Evolutionary conservation across 2,113 vertebrate genomes (phyloP), one percentile per base, ranked within the genome.

Genomic region (Trematomus loennbergii): DNA sequence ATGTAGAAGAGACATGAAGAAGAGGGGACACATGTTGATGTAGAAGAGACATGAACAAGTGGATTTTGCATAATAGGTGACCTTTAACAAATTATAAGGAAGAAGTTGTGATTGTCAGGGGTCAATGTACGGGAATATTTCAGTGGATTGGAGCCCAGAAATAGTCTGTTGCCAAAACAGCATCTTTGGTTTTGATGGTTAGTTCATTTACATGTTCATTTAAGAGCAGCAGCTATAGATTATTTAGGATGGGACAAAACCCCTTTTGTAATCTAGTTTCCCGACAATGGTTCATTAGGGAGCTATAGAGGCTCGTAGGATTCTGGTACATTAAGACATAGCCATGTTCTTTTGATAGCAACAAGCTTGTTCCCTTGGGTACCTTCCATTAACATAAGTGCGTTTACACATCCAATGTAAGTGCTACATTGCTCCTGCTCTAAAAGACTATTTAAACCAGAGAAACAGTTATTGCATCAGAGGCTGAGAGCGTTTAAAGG

Each of bases 401-500:
- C 66, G 36, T 9, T 29, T 36, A 12, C 15, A 76, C 67, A 49
- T 65, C n/a, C 52, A 50, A 69, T 57, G 9, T 69, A 55, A 81
- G 64, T 57, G 50, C 22, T 64, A 33, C 45, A 52, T 76, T n/a
- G n/a, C n/a, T 54, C 29, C 33, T 53, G 54, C 60, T 53, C 33
- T 48, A 46, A 60, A 77, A 60, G 48, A 6, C 60, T 53, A 50
- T 86, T 82, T 75, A 72, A 74, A 49, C 46, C 22, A 60, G 8
- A 22, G 55, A 63, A 72, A 29, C 25, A 10, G 22, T 67, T 63
- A 63, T 86, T 83, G 66, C 72, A 49, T 43, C 20, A 17, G 43
- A 75, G 60, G 65, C 65, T 0, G 17, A 46, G 46, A 52, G 53
- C 53, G 49, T 72, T 46, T 45, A 15, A 68, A 48, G 20, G 18